Evolutionary conservation across 2,888 invertebrate species (phyloP).

Genomic region (Ichneumoninae sp.): DNA sequence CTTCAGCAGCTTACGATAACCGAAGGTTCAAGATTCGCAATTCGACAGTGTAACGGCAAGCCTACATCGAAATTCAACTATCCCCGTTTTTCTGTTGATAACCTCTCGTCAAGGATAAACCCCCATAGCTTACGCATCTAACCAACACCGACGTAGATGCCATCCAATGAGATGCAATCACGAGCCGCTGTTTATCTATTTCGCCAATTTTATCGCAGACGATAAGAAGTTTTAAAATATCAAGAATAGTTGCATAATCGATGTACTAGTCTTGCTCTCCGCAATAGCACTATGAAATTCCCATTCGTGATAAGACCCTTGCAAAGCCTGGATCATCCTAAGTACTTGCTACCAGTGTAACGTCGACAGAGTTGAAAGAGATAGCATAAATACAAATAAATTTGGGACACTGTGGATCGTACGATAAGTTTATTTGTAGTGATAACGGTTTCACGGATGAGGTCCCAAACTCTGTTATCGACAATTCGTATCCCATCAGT

Average conservation of each 20-base stretch:
- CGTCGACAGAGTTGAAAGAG: neutral
- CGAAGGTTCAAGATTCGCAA: slow-evolving; percentile 1
- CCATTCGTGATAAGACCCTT: neutral
- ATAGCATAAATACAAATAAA: slow-evolving; percentile 3
- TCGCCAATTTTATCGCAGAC: neutral
- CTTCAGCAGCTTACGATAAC: neutral
- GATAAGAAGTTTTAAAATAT: slow-evolving; percentile 19
- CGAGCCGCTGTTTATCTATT: neutral
- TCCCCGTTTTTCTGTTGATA: slow-evolving; percentile 19
- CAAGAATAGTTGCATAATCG: slow-evolving; percentile 32
- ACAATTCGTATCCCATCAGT: neutral
- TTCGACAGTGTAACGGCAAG: neutral
- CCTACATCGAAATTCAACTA: neutral
- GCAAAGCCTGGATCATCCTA: neutral
- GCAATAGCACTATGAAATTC: neutral
- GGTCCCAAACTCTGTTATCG: neutral
- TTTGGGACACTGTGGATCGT: neutral
- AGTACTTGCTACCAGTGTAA: neutral
- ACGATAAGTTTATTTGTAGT: slow-evolving; percentile 4
- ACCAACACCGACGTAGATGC: slow-evolving; percentile 21
- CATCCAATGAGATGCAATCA: slow-evolving; percentile 27
- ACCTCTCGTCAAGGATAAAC: slow-evolving; percentile 30
- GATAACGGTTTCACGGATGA: slow-evolving; percentile 2
- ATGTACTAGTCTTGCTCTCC: neutral
- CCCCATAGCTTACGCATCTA: slow-evolving; percentile 1